Base-by-base conservation (phyloP, 1,140 invertebrate genomes). In the Drosophila subpulchrella region DNA sequence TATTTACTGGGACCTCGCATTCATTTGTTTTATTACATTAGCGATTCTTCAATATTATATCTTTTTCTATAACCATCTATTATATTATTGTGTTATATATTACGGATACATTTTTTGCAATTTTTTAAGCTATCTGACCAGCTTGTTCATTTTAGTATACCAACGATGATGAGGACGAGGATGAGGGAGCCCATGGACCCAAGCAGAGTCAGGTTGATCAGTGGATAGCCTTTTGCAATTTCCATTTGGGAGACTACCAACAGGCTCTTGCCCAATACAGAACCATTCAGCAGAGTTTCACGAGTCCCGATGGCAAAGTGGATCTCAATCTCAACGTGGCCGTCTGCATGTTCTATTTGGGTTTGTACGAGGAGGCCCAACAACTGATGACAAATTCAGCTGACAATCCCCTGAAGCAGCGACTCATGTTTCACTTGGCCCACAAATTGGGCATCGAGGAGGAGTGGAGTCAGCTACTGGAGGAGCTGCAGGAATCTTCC, bases 321-420 rank as follows among this genome's bases (percentile, higher is more conserved):
- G 93, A 93, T 42, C 94, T 97, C 4, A 98, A 98, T 93, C 94
- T 97, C 4, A 98, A 98, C 93, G 93, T 99, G 6, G 98, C 97
- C 7, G 98, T 98, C 62, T 99, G 98, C 92, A 97, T 97, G 92
- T 99, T 99, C 92, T 99, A 98, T 90, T 93, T 99, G 65, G 98
- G 98, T 7, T 94, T 95, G 93, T 95, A 95, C 75, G 93, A 94
- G 63, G 95, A 96, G 72, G 94, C 95, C 0, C 94, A 95, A 60
- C 94, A 95, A 78, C 91, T 94, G 20, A 92, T 96, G 27, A 44
- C 93, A 94, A 68, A 53, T 30, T 62, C 94, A 94, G 1, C 94
- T 5, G 94, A 1, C 93, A 83, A 53, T 94, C 94, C 93, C 4
- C 91, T 97, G 2, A 97, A 97, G 86, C 93, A 94, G 48, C 94